Percentiles rank a stretch among this genome's conserved stretches.
These are phyloP conservation scores for Dissostichus mawsoni DNA, from an alignment of 2,113 vertebrate genomes.

Conservation along the genomic window DNA sequence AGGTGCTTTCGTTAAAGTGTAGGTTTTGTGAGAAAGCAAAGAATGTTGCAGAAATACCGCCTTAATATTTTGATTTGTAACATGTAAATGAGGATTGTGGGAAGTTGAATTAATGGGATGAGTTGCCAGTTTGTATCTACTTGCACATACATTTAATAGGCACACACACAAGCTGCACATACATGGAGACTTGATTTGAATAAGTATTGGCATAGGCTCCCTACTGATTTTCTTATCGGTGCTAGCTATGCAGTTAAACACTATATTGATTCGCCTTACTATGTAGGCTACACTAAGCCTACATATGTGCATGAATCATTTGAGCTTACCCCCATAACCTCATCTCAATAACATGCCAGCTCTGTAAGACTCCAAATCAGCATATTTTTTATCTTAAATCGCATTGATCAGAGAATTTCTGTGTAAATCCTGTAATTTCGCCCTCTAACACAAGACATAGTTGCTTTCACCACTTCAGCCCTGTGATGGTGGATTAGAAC, in stretches of 20 bases:
- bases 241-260: conserved; percentile 7
- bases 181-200: conserved; percentile 20
- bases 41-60: not conserved
- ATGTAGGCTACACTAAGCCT: conserved; percentile 15
- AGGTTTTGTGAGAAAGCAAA: not conserved
- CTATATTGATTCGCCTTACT: conserved; percentile 5
- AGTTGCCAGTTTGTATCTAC: not conserved
- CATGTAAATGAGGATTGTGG: conserved; percentile 43
- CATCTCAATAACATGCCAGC: conserved; percentile 7
- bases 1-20: not conserved
- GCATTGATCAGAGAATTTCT: conserved; percentile 63
- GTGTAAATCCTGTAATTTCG: conserved; percentile 54
- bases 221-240: conserved; percentile 24
- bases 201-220: conserved; percentile 18
- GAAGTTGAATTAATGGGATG: conserved; percentile 37
- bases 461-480: conserved; percentile 50
- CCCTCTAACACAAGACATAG: conserved; percentile 35
- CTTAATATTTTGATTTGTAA: conserved; percentile 9
- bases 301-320: conserved; percentile 52
- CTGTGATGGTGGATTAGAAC: conserved; percentile 55
- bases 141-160: not conserved
- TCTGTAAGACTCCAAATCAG: conserved; percentile 35
- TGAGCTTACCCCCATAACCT: not conserved
- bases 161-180: not conserved
- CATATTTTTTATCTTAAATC: conserved; percentile 52